Conservation (phyloP, 2,888 invertebrate species). For the Hoplodrina ambigua region DNA sequence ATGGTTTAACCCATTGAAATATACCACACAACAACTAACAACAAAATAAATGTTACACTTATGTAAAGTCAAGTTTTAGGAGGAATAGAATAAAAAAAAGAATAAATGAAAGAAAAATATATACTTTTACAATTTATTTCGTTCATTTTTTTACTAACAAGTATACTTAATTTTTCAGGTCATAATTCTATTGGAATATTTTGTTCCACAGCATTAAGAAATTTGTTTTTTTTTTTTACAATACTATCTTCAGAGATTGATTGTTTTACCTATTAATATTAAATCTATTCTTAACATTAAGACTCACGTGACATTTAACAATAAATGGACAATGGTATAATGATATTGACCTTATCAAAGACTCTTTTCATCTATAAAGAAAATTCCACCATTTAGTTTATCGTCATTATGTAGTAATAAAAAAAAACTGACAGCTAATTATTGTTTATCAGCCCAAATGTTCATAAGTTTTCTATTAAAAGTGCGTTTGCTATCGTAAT, state of each 20-base stretch:
- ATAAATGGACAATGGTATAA: conserved; percentile 28
- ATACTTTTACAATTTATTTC: conserved; percentile 67
- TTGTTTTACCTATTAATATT: conserved; percentile 41
- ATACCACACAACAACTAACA: too few relatives aligned
- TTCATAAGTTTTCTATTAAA: background rate
- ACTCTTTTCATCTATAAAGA: background rate
- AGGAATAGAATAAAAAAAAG: background rate
- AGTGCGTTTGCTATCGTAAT: background rate
- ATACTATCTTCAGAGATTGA: conserved; percentile 34
- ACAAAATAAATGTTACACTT: background rate
- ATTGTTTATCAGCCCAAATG: conserved; percentile 1
- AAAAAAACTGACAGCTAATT: conserved; percentile 1
- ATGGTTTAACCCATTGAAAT: background rate
- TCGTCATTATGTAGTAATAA: background rate
- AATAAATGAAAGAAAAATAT: conserved; percentile 35
- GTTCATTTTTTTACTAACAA: conserved; percentile 66
- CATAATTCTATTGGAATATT: conserved; percentile 71
- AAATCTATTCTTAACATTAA: conserved; percentile 51
- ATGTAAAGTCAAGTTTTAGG: background rate
- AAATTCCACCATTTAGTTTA: conserved; percentile 9
- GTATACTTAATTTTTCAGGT: conserved; percentile 64
- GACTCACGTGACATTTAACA: conserved; percentile 47
- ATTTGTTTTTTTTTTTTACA: conserved; percentile 49
- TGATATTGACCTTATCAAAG: background rate
- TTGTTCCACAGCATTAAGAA: conserved; percentile 66